A percentile compares a stretch with the other conserved stretches of the same genome.
These are phyloP conservation scores for Erannis defoliaria DNA, from an alignment of 2,888 invertebrate genomes.

Conservation along the genomic window DNA sequence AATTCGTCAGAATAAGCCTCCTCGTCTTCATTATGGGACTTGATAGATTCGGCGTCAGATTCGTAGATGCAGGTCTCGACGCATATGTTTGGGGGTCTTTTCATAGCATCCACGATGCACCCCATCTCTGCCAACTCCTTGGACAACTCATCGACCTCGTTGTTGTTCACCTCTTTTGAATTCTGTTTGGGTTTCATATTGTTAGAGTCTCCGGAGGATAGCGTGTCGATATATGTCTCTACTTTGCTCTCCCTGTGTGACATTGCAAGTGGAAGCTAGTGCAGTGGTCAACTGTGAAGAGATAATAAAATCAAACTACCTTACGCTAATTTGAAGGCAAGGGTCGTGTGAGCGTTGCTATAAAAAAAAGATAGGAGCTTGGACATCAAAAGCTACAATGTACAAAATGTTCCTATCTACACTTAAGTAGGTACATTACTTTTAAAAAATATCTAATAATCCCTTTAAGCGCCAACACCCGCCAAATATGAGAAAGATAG, in stretches of 20 bases:
- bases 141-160: constrained; percentile 78
- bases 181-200: constrained; percentile 68
- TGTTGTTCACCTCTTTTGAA: constrained; percentile 80
- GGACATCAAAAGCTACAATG: not conserved
- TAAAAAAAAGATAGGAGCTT: constrained; percentile 9
- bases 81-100: constrained; percentile 77
- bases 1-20: constrained; percentile 81
- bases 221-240: constrained; percentile 66
- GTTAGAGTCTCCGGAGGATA: constrained; percentile 77
- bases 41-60: constrained; percentile 56
- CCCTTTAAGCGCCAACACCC: no score
- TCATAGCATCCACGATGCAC: constrained; percentile 77
- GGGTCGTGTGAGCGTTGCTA: constrained; percentile 14
- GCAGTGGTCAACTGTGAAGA: constrained; percentile 61
- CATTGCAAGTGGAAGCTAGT: constrained; percentile 74
- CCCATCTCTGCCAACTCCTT: constrained; percentile 81
- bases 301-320: constrained; percentile 39
- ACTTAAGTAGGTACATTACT: no score
- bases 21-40: constrained; percentile 58
- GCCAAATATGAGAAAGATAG: no score
- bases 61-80: constrained; percentile 76
- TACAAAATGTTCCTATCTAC: no score
- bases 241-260: constrained; percentile 68
- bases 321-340: constrained; percentile 26
- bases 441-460: no score